Evolutionary conservation across 2,113 vertebrate species (phyloP).

Genomic region (Felis chaus): DNA sequence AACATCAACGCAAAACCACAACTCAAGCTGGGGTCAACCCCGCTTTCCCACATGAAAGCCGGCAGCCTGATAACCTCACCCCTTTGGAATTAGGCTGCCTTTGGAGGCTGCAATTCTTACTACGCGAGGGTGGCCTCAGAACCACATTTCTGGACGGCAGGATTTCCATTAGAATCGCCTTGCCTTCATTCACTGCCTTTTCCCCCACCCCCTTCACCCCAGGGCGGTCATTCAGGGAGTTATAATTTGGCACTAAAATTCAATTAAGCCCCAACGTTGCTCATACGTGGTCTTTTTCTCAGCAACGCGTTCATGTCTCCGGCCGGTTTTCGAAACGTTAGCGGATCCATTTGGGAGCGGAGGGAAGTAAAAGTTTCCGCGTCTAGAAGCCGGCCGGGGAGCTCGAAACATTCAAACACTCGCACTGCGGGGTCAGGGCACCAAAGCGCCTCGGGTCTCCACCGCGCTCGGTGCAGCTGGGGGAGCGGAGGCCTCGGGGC

Average conservation of each 20-base stretch:
- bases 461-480: background rate
- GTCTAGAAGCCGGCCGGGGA: constrained; percentile 1
- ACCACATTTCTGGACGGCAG: constrained; percentile 57
- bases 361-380: background rate
- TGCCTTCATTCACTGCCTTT: background rate
- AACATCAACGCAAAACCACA: background rate
- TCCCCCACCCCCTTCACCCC: constrained; percentile 46
- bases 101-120: constrained; percentile 24
- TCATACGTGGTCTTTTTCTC: constrained; percentile 48
- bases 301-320: constrained; percentile 40
- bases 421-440: background rate
- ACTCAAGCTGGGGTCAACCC: constrained; percentile 44
- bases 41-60: constrained; percentile 68
- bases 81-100: constrained; percentile 71
- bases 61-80: constrained; percentile 73
- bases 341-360: background rate
- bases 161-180: constrained; percentile 74
- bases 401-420: background rate
- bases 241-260: constrained; percentile 81
- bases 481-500: background rate
- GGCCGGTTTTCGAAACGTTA: constrained; percentile 48
- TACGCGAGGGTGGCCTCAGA: constrained; percentile 64
- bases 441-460: background rate
- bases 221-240: constrained; percentile 55
- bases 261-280: constrained; percentile 71